These are phyloP conservation scores for Peromyscus leucopus DNA, from an alignment of 2,113 vertebrate genomes.

Conservation along the genomic window DNA sequence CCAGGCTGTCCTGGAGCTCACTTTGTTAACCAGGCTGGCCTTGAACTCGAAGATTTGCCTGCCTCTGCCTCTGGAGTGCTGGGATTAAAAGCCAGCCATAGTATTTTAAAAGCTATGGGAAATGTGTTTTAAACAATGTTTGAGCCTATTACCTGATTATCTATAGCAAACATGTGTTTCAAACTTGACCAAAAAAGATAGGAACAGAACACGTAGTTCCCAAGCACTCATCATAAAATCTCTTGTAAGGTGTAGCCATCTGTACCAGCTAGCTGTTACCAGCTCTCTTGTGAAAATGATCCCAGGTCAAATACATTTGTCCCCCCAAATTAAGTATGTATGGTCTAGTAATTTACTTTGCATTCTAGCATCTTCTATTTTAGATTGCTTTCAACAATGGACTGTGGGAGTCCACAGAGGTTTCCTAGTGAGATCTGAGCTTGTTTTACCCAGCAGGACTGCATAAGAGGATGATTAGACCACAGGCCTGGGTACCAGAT, in stretches of 20 bases:
- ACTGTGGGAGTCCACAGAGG: too few relatives aligned
- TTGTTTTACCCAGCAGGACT: too few relatives aligned
- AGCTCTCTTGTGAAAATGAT: not conserved
- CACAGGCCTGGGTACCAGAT: too few relatives aligned
- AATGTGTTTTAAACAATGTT: conserved; percentile 55
- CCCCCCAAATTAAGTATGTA: conserved; percentile 19
- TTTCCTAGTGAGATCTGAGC: too few relatives aligned
- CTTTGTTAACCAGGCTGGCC: not conserved
- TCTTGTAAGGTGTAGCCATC: not conserved
- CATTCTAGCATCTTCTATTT: conserved; percentile 30
- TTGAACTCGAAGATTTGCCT: not conserved
- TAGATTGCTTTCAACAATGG: conserved; percentile 2
- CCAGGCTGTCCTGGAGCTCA: not conserved
- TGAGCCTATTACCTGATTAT: conserved; percentile 50
- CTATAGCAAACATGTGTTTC: conserved; percentile 46
- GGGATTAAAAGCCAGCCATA: not conserved
- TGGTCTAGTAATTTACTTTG: conserved; percentile 45
- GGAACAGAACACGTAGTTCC: not conserved
- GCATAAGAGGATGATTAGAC: too few relatives aligned
- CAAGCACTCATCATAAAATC: not conserved
- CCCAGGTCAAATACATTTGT: conserved; percentile 9
- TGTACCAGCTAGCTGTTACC: conserved; percentile 1
- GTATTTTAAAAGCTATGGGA: conserved; percentile 54
- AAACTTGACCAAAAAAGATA: conserved; percentile 30
- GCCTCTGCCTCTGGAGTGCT: not conserved